These are phyloP conservation scores for Clamator glandarius DNA, from an alignment of 2,797 vertebrate genomes.

Conservation along the genomic window DNA sequence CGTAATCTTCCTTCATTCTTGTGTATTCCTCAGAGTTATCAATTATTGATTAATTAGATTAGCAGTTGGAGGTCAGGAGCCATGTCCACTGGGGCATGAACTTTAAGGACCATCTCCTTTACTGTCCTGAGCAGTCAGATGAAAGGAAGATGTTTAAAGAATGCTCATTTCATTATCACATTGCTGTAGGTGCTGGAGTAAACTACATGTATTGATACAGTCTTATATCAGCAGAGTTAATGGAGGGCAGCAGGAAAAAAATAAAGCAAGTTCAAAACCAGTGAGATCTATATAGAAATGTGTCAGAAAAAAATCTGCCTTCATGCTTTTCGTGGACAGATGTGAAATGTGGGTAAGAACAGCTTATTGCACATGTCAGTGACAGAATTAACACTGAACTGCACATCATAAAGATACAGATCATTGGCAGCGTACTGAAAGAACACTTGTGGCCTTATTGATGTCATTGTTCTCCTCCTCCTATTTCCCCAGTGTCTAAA, in stretches of 20 bases:
- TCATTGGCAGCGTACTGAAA: constrained; percentile 13
- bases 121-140: neutral
- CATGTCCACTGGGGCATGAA: neutral
- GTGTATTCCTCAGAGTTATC: neutral
- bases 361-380: neutral
- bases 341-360: neutral
- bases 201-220: neutral
- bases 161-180: neutral
- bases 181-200: neutral
- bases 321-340: neutral
- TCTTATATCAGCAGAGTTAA: neutral
- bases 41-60: neutral
- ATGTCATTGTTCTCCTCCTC: constrained; percentile 67
- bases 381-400: constrained; percentile 7
- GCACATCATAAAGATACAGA: constrained; percentile 6
- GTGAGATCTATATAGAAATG: neutral
- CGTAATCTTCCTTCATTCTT: neutral
- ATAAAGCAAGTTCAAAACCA: neutral
- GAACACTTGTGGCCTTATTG: constrained; percentile 43
- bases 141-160: neutral
- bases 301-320: constrained; percentile 24
- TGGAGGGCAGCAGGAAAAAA: neutral
- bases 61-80: neutral
- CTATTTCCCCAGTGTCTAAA: constrained; percentile 37
- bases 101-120: neutral